Evolutionary conservation across 2,797 vertebrate species (phyloP), one percentile per base, ranked within the genome.

Genomic region (Chrysocyon brachyurus): DNA sequence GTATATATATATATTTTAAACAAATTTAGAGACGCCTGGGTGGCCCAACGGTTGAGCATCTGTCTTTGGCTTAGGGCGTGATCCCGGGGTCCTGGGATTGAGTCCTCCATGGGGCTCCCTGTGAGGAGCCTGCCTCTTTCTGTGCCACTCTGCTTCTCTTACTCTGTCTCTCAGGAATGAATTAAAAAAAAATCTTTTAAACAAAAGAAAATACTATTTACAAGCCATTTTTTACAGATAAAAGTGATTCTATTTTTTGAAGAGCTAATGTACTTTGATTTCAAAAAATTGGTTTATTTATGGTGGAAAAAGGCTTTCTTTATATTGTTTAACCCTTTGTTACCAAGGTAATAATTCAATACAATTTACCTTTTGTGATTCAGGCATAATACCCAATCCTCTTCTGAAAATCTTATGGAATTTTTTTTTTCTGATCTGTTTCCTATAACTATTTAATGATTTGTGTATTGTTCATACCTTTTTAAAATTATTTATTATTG

Each of bases 191-290:
- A 46, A 46, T 40, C 40, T 46, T 94, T 91, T 79, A 49, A 94
- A 31, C 22, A 87, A 28, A 91, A 83, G n/a, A 91, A 83, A 59
- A 70, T 66, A 77, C 75, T 95, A 54, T 88, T 6, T 7, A 52
- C 95, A 57, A 96, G 66, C 22, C 40, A 19, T 96, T 91, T 95
- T 87, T 87, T 91, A 92, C 95, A 94, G 22, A 63, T 92, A 83
- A 90, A 88, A 73, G 33, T 31, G 49, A 33, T 93, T 96, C 22
- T 85, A 1, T 79, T 87, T 89, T 96, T 94, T 22, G 82, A 57
- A 70, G 52, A 83, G 36, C 16, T 87, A 72, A 68, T 70, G 1
- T 81, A 64, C 90, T 28, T 93, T 87, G 21, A 46, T 46, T 46
- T 46, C 40, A 46, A 90, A 83, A 87, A 87, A 70, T 88, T 33